Percentiles rank a stretch among this genome's conserved stretches.
phyloP scores from a whole-genome alignment of 2,888 invertebrate genomes.

The Andrena marginata region DNA sequence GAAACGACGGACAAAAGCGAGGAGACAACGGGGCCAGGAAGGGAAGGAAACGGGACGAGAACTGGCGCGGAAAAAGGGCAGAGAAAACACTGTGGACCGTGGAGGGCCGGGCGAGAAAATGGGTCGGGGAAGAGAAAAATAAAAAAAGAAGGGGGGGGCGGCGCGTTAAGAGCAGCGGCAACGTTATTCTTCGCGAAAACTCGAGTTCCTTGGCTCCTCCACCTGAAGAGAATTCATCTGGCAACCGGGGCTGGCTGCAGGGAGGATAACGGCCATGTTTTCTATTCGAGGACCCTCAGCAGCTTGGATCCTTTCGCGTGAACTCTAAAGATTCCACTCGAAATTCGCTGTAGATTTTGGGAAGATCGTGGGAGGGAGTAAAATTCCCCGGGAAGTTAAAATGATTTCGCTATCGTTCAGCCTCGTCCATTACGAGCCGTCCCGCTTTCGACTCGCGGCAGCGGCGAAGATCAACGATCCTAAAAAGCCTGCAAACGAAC shows the following conservation, averaged over 20 bases:
- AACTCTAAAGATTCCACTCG: no score
- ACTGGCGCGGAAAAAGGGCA: neutral
- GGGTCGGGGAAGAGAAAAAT: slow-evolving; percentile 34
- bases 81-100: slow-evolving; percentile 1
- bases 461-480: slow-evolving; percentile 7
- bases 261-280: no score
- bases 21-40: slow-evolving; percentile 31
- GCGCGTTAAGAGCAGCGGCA: slow-evolving; percentile 35
- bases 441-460: neutral
- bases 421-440: neutral
- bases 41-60: neutral
- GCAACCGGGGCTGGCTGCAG: no score
- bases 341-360: neutral
- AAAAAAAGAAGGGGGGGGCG: slow-evolving; percentile 8
- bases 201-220: slow-evolving; percentile 15
- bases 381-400: neutral
- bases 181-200: slow-evolving; percentile 24
- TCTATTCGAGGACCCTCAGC: no score
- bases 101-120: slow-evolving; percentile 1
- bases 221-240: no score
- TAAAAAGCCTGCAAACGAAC: slow-evolving; percentile 16
- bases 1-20: slow-evolving; percentile 35
- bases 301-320: no score
- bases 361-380: neutral
- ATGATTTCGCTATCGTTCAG: neutral